phyloP scores from a whole-genome alignment of 2,113 vertebrate genomes.

The Poecile atricapillus region DNA sequence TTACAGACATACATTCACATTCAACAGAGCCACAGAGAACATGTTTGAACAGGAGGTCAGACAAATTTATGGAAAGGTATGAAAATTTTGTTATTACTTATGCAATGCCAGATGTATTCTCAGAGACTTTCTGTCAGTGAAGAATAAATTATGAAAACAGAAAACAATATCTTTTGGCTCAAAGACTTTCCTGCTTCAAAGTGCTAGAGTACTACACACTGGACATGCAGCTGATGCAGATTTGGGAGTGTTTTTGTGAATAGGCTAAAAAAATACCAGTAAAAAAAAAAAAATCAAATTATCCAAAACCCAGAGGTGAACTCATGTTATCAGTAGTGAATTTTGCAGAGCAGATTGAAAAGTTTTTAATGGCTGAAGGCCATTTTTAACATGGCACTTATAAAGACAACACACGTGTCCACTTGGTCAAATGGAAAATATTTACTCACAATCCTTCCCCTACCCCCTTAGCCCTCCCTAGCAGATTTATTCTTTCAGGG shows the following conservation, averaged over 20 bases:
- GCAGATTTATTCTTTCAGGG: background rate
- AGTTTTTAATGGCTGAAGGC: background rate
- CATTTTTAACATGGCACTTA: background rate
- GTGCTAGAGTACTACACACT: background rate
- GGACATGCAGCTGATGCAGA: background rate
- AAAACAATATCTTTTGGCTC: background rate
- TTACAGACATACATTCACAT: slow-evolving; percentile 2
- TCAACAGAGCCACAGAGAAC: background rate
- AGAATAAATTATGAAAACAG: slow-evolving; percentile 20
- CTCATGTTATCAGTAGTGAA: background rate
- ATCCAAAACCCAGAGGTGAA: background rate
- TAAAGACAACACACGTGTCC: background rate
- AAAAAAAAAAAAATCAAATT: background rate
- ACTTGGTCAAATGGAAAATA: background rate
- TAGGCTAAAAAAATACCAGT: background rate
- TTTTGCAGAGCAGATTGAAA: background rate
- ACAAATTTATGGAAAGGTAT: slow-evolving; percentile 11
- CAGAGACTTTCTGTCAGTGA: background rate
- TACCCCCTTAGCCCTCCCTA: background rate
- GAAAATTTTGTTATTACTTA: slow-evolving; percentile 28
- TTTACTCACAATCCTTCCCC: background rate
- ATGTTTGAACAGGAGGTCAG: slow-evolving; percentile 33
- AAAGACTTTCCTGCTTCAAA: background rate
- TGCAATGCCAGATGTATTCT: background rate
- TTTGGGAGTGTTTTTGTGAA: background rate